phyloP scores from a whole-genome alignment of 2,797 vertebrate species.

The Cirrhinus molitorella region DNA sequence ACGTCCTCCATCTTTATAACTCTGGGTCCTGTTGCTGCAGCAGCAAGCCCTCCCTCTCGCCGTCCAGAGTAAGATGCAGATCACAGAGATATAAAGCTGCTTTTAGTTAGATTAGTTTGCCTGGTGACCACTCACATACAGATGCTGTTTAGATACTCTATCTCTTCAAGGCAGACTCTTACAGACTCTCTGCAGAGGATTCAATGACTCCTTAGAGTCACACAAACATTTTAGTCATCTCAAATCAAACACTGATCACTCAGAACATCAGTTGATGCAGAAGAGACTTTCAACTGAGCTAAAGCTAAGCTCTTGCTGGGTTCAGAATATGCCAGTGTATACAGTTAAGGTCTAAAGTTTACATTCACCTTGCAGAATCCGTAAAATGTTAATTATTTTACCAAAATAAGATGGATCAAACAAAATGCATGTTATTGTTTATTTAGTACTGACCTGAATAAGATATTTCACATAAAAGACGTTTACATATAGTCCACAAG shows the following conservation, averaged over 20 bases:
- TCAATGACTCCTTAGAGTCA: conserved; percentile 18
- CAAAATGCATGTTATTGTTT: too few species aligned
- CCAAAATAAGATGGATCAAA: too few species aligned
- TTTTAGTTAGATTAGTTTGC: conserved; percentile 50
- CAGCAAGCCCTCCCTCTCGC: conserved; percentile 52
- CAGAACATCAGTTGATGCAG: not conserved
- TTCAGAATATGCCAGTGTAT: not conserved
- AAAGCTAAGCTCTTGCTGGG: not conserved
- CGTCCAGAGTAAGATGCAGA: conserved; percentile 66
- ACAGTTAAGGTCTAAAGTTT: too few species aligned
- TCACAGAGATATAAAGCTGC: conserved; percentile 65
- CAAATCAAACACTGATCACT: not conserved
- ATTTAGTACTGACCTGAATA: too few species aligned
- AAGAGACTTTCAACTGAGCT: not conserved
- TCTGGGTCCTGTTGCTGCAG: conserved; percentile 45
- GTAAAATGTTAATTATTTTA: too few species aligned
- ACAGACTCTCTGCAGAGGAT: not conserved
- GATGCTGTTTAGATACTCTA: conserved; percentile 26
- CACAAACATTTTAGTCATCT: not conserved
- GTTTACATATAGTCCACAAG: too few species aligned
- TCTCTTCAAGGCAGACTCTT: not conserved
- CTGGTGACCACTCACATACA: not conserved
- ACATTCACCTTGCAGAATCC: too few species aligned
- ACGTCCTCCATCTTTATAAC: conserved; percentile 14
- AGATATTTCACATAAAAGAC: too few species aligned